Percentiles rank a stretch among this genome's conserved stretches.
Conservation (phyloP, 2,113 vertebrate species). For the Nothocercus julius region DNA sequence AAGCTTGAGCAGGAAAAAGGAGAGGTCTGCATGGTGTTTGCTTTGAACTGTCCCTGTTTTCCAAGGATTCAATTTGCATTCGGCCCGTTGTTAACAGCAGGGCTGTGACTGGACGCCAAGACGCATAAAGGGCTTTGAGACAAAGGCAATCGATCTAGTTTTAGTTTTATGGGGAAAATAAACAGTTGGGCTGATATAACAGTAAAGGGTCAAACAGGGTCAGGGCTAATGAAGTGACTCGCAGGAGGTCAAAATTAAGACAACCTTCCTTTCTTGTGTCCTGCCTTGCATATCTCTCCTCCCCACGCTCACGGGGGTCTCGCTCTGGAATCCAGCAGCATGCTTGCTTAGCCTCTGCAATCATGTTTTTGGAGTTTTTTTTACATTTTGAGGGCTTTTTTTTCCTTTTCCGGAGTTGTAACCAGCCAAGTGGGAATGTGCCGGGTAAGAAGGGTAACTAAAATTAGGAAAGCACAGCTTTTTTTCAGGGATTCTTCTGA, state of each 20-base stretch:
- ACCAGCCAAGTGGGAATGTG: background rate
- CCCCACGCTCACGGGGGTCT: accelerated
- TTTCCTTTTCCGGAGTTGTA: background rate
- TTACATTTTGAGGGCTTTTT: background rate
- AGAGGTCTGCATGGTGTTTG: background rate
- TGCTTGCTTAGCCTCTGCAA: background rate
- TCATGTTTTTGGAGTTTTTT: background rate
- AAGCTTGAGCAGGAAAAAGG: background rate
- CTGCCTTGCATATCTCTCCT: background rate
- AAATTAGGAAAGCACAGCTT: background rate
- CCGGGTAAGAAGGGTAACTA: background rate
- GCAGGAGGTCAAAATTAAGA: background rate
- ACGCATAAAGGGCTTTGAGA: slow-evolving; percentile 43
- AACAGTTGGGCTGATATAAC: slow-evolving; percentile 53
- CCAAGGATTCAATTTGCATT: slow-evolving; percentile 9
- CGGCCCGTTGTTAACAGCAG: background rate
- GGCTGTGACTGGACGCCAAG: slow-evolving; percentile 21
- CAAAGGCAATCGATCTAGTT: slow-evolving; percentile 56
- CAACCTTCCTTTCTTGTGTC: background rate
- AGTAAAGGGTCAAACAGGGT: slow-evolving; percentile 49
- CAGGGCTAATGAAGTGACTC: slow-evolving; percentile 65
- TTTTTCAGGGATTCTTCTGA: background rate
- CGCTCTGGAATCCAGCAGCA: background rate
- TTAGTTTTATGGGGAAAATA: slow-evolving; percentile 71
- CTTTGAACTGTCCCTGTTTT: background rate